These are phyloP conservation scores for Axis porcinus DNA, from an alignment of 2,113 vertebrate genomes.

Conservation along the genomic window DNA sequence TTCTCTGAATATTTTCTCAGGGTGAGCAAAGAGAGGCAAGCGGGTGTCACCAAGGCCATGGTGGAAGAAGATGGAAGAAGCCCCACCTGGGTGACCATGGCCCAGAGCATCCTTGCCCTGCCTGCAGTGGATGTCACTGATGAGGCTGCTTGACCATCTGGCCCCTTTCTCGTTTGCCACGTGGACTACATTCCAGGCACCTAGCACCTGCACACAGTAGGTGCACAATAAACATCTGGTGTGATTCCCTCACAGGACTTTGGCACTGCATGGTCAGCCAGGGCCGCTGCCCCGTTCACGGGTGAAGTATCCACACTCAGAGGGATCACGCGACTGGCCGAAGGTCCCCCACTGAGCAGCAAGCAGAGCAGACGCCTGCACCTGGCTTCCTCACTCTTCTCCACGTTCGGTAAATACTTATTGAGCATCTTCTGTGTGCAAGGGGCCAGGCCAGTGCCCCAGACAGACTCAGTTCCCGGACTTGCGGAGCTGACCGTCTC, in stretches of 20 bases:
- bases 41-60: neutral
- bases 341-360: neutral
- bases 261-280: fast-evolving
- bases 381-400: neutral
- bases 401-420: neutral
- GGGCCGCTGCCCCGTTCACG: neutral
- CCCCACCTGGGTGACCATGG: fast-evolving
- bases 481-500: fast-evolving
- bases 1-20: neutral
- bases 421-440: too few species aligned
- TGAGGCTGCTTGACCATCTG: fast-evolving
- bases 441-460: neutral
- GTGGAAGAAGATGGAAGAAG: too few species aligned
- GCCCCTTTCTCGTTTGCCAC: fast-evolving
- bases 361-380: neutral
- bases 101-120: fast-evolving
- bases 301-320: fast-evolving
- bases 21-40: fast-evolving
- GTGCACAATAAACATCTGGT: fast-evolving
- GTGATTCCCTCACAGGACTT: neutral
- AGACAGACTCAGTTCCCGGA: neutral
- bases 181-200: neutral
- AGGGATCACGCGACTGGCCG: neutral
- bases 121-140: fast-evolving
- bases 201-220: neutral